Conservation (phyloP, 1,140 invertebrate species). For the Mercenaria mercenaria region DNA sequence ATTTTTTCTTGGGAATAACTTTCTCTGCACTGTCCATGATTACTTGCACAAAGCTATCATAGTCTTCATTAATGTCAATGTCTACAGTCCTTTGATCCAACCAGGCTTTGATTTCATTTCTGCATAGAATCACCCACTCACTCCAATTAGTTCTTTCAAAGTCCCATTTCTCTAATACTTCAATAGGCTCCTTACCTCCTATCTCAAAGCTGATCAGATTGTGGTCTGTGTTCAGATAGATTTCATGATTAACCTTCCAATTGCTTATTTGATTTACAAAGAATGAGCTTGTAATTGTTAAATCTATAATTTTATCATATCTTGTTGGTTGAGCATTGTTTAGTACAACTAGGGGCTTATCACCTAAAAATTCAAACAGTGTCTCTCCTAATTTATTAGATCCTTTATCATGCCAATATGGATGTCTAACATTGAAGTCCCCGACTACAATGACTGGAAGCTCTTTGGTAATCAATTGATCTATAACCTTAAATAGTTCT, state of each 20-base stretch:
- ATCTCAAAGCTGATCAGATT: background rate
- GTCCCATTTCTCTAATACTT: background rate
- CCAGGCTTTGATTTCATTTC: background rate
- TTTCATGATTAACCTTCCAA: constrained; percentile 11
- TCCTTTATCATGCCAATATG: constrained; percentile 4
- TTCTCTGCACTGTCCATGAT: too few species aligned
- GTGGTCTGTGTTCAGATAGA: background rate
- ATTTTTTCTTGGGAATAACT: too few species aligned
- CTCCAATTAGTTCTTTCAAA: background rate
- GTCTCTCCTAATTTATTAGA: background rate
- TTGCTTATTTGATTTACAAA: background rate
- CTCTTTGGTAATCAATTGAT: background rate
- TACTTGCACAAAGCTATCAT: too few species aligned
- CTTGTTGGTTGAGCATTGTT: background rate
- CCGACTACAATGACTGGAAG: background rate
- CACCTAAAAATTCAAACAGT: background rate
- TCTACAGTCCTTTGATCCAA: too few species aligned
- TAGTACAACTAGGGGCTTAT: background rate
- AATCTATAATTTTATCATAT: constrained; percentile 14
- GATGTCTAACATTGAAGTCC: background rate
- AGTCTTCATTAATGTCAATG: too few species aligned
- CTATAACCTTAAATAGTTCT: background rate
- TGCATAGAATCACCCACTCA: background rate
- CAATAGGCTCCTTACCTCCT: background rate
- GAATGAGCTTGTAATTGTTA: background rate